These are phyloP conservation scores for Psettodes erumei DNA, from an alignment of 2,113 vertebrate genomes.

Conservation along the genomic window DNA sequence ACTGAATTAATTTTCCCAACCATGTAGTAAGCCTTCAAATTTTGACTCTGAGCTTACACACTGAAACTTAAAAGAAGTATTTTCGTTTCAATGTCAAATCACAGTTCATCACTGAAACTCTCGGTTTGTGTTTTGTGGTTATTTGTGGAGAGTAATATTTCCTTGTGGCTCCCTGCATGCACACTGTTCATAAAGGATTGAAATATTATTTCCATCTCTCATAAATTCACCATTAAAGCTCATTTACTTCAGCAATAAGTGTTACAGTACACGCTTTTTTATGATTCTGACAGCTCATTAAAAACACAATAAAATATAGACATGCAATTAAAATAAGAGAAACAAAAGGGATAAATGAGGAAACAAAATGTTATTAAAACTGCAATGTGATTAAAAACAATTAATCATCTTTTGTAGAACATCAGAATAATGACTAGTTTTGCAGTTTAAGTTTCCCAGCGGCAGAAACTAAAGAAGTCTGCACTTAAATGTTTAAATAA, in stretches of 20 bases:
- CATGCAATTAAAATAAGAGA: conserved; percentile 50
- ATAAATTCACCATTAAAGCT: conserved; percentile 47
- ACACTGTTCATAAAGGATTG: conserved; percentile 11
- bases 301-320: conserved; percentile 43
- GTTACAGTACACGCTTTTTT: conserved; percentile 2
- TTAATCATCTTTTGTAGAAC: conserved; percentile 36
- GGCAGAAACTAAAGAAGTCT: neutral
- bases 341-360: conserved; percentile 27
- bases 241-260: conserved; percentile 36
- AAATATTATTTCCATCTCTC: conserved; percentile 39
- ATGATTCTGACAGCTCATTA: conserved; percentile 54
- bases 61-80: neutral
- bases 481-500: neutral
- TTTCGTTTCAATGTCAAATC: neutral
- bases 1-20: neutral
- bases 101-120: neutral
- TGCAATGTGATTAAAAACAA: conserved; percentile 25
- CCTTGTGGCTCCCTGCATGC: conserved; percentile 1
- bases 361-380: conserved; percentile 30
- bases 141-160: neutral
- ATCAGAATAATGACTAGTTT: neutral
- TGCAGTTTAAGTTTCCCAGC: neutral
- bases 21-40: neutral
- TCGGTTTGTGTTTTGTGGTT: neutral
- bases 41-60: neutral